Percentiles rank a stretch among this genome's conserved stretches.
Conservation (phyloP, 2,113 vertebrate species). For the Neolamprologus fasciatus region DNA sequence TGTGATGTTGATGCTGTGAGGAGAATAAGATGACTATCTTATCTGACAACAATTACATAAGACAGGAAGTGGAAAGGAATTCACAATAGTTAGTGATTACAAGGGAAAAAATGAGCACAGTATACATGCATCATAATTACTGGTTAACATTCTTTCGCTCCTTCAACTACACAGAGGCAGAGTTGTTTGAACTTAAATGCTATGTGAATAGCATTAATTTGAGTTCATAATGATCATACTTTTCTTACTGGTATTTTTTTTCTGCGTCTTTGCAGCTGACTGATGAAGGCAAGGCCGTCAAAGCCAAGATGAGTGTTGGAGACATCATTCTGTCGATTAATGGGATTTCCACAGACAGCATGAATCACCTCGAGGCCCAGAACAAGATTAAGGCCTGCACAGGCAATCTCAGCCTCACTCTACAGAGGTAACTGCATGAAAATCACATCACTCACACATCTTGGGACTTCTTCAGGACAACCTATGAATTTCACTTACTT, state of each 20-base stretch:
- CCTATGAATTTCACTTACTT: not conserved
- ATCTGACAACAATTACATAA: constrained; percentile 15
- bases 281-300: constrained; percentile 88
- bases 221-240: not conserved
- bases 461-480: not conserved
- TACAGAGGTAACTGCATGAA: constrained; percentile 81
- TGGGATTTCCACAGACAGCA: constrained; percentile 83
- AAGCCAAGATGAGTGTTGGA: constrained; percentile 83
- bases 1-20: not conserved
- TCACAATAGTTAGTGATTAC: not conserved
- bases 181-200: not conserved
- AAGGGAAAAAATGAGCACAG: not conserved
- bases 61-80: constrained; percentile 10
- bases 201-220: not conserved
- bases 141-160: not conserved
- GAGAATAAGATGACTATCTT: constrained; percentile 4
- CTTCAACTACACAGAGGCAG: not conserved
- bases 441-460: not conserved
- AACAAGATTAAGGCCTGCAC: constrained; percentile 95
- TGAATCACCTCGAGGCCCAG: constrained; percentile 97
- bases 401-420: constrained; percentile 81
- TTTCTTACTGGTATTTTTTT: not conserved
- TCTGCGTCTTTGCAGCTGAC: constrained; percentile 78
- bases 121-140: not conserved
- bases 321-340: constrained; percentile 91